A percentile compares a stretch with the other conserved stretches of the same genome.
These are phyloP conservation scores for Phalacrocorax pelagicus DNA, from an alignment of 2,113 vertebrate species.

Conservation along the genomic window DNA sequence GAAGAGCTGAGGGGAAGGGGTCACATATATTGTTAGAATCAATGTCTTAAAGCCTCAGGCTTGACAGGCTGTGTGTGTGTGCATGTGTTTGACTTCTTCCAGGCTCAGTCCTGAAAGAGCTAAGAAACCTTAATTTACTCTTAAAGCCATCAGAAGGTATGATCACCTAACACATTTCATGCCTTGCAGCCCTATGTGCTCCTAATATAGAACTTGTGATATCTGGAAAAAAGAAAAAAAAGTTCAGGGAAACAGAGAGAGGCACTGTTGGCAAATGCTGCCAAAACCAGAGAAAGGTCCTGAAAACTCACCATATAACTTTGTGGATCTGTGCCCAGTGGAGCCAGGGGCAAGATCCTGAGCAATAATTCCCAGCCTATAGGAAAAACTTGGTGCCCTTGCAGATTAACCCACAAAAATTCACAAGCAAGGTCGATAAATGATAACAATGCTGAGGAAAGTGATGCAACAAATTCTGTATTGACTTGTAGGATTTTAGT, in stretches of 20 bases:
- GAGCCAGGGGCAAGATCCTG: not conserved
- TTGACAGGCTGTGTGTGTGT: not conserved
- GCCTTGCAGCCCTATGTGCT: not conserved
- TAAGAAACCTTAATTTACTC: not conserved
- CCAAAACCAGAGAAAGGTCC: not conserved
- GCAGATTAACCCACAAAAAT: not conserved
- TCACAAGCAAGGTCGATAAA: not conserved
- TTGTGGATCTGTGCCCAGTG: not conserved
- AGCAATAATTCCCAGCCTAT: not conserved
- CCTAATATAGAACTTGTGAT: not conserved
- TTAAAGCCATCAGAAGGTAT: not conserved
- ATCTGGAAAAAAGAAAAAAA: not conserved
- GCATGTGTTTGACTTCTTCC: not conserved
- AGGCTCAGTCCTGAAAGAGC: not conserved
- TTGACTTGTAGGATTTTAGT: not conserved
- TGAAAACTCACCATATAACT: not conserved
- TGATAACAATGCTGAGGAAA: not conserved
- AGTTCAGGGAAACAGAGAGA: not conserved
- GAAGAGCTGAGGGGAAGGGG: not conserved
- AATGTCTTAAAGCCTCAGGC: not conserved
- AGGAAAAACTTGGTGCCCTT: not conserved
- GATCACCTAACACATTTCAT: fast-evolving
- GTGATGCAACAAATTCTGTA: not conserved
- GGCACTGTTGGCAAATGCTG: not conserved
- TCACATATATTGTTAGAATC: not conserved